These are phyloP conservation scores for Synergus laeviventris DNA, from an alignment of 2,888 invertebrate genomes.

Conservation along the genomic window DNA sequence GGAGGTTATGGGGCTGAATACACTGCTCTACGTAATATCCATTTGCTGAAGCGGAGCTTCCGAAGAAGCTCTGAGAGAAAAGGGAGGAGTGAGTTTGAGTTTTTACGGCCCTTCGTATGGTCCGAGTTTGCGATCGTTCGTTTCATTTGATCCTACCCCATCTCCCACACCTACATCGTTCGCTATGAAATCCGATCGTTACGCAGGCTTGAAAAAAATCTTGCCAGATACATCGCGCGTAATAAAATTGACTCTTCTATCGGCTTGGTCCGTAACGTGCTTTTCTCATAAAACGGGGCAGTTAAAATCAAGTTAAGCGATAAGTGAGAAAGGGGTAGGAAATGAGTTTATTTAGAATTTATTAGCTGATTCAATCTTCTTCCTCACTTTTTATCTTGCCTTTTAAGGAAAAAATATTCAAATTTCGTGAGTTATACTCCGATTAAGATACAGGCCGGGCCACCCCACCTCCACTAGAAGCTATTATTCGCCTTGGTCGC, in stretches of 20 bases:
- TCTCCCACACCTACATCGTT: neutral
- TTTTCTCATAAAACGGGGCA: constrained; percentile 3
- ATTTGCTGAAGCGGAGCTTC: constrained; percentile 36
- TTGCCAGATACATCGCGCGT: constrained; percentile 17
- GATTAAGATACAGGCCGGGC: too few species aligned
- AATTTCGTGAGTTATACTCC: too few species aligned
- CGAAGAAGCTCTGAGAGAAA: constrained; percentile 8
- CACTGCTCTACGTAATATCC: constrained; percentile 38
- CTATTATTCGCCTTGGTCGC: too few species aligned
- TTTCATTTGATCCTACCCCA: constrained; percentile 31
- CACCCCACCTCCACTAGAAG: too few species aligned
- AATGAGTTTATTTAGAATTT: constrained; percentile 8
- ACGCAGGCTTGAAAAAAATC: constrained; percentile 31
- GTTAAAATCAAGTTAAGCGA: neutral
- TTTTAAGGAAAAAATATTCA: neutral
- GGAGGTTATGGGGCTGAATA: constrained; percentile 18
- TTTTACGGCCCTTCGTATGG: constrained; percentile 33
- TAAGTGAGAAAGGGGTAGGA: neutral
- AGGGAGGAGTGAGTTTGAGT: neutral
- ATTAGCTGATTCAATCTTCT: neutral
- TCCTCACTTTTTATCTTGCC: neutral
- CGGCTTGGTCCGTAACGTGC: constrained; percentile 2
- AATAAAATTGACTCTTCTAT: constrained; percentile 33
- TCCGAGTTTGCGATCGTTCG: constrained; percentile 38
- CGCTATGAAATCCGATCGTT: constrained; percentile 38